phyloP scores from a whole-genome alignment of 2,888 invertebrate species.

The Drosophila trichaetosa region DNA sequence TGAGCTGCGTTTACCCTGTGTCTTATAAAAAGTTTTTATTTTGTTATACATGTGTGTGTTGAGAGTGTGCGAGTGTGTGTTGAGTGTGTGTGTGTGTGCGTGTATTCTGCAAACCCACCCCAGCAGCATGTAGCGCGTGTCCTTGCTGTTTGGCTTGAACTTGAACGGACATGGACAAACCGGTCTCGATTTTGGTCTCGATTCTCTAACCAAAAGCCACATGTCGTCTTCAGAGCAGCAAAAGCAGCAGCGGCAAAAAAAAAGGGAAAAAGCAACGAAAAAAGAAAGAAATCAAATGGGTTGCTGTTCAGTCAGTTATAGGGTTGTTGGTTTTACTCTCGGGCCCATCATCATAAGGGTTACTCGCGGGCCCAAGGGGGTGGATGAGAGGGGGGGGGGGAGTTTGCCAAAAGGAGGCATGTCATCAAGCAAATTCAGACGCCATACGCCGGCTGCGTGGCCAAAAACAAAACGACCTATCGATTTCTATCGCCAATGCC shows the following conservation, averaged over 20 bases:
- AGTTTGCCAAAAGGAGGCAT: slow-evolving; percentile 51
- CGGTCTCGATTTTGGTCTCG: slow-evolving; percentile 50
- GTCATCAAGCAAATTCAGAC: slow-evolving; percentile 63
- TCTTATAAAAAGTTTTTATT: slow-evolving; percentile 81
- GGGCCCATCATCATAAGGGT: slow-evolving; percentile 72
- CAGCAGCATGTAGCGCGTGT: slow-evolving; percentile 54
- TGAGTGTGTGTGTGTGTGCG: slow-evolving; percentile 28
- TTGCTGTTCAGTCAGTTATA: slow-evolving; percentile 60
- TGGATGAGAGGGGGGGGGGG: neutral
- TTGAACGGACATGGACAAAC: slow-evolving; percentile 68
- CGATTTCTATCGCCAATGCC: slow-evolving; percentile 62
- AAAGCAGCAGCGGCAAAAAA: slow-evolving; percentile 20
- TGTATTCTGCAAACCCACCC: slow-evolving; percentile 71
- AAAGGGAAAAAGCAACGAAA: slow-evolving; percentile 67
- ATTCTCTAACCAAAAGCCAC: slow-evolving; percentile 51
- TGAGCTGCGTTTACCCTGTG: slow-evolving; percentile 30
- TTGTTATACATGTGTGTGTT: slow-evolving; percentile 63
- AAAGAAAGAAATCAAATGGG: slow-evolving; percentile 76
- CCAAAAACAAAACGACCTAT: slow-evolving; percentile 71
- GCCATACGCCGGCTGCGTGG: slow-evolving; percentile 52
- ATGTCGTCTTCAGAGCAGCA: slow-evolving; percentile 66
- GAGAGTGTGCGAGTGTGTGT: slow-evolving; percentile 6
- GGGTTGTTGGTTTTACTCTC: slow-evolving; percentile 58
- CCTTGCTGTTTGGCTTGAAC: slow-evolving; percentile 75
- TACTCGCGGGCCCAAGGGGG: slow-evolving; percentile 50